A percentile compares a stretch with the other conserved stretches of the same genome.
These are phyloP conservation scores for Choreutis nemorana DNA, from an alignment of 2,888 invertebrate species.

Conservation along the genomic window DNA sequence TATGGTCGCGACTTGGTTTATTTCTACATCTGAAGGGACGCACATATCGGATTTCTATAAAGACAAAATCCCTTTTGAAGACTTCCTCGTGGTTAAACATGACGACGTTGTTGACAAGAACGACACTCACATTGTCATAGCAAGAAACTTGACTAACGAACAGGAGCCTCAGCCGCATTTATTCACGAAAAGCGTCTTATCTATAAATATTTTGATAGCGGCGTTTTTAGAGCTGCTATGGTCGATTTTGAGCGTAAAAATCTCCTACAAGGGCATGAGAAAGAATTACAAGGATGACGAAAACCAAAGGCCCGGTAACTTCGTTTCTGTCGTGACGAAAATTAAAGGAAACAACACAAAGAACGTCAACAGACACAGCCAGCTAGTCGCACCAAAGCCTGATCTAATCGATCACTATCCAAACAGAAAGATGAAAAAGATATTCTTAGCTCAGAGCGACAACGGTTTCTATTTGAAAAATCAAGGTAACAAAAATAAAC, in stretches of 20 bases:
- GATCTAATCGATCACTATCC: conserved; percentile 65
- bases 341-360: conserved; percentile 61
- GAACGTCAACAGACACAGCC: conserved; percentile 42
- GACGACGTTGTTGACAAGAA: conserved; percentile 37
- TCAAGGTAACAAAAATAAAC: conserved; percentile 52
- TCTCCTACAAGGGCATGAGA: conserved; percentile 69
- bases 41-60: conserved; percentile 45
- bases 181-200: conserved; percentile 55
- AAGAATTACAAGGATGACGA: conserved; percentile 66
- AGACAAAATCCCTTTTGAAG: conserved; percentile 43
- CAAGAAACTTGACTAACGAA: conserved; percentile 22
- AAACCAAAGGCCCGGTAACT: conserved; percentile 48
- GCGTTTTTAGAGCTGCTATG: conserved; percentile 66
- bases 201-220: conserved; percentile 68
- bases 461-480: conserved; percentile 50
- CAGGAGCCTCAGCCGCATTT: conserved; percentile 24
- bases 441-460: conserved; percentile 50
- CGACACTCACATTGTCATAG: conserved; percentile 43
- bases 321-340: conserved; percentile 60
- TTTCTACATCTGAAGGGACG: conserved; percentile 37
- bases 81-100: conserved; percentile 40
- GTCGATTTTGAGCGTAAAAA: conserved; percentile 67
- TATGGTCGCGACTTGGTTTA: conserved; percentile 47
- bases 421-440: conserved; percentile 58
- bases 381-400: conserved; percentile 49